Evolutionary conservation across 1,140 invertebrate species (phyloP).

Genomic region (Oryctes rhinoceros): DNA sequence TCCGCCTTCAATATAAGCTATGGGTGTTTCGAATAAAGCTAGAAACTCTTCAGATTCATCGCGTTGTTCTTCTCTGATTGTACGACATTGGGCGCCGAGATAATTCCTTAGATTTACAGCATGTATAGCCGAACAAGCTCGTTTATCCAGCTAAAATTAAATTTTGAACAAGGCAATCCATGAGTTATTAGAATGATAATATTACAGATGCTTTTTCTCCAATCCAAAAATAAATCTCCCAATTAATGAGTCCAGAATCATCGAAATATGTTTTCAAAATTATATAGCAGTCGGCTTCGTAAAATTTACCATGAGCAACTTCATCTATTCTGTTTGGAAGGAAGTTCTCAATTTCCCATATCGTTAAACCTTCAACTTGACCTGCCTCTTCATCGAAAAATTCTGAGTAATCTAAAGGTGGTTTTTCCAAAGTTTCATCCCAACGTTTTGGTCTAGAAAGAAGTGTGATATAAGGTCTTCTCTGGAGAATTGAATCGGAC

Average conservation of each 20-base stretch:
- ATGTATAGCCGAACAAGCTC: conserved; percentile 98
- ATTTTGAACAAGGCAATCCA: conserved; percentile 42
- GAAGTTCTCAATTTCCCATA: conserved; percentile 99
- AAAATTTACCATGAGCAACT: conserved; percentile 96
- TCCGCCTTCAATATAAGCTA: conserved; percentile 97
- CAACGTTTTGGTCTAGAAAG: conserved; percentile 80
- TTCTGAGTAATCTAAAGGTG: conserved; percentile 97
- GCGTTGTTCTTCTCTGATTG: conserved; percentile 95
- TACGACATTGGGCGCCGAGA: conserved; percentile 94
- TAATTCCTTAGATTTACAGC: conserved; percentile 97
- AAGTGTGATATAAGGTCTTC: conserved; percentile 30
- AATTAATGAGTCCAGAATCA: conserved; percentile 84
- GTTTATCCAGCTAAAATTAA: conserved; percentile 85
- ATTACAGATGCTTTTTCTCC: conserved; percentile 91
- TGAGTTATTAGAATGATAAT: neutral
- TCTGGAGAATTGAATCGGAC: conserved; percentile 46
- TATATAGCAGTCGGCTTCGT: conserved; percentile 99
- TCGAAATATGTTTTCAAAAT: conserved; percentile 92
- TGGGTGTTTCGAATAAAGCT: conserved; percentile 87
- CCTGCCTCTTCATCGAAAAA: conserved; percentile 99
- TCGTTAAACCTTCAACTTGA: conserved; percentile 84
- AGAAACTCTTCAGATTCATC: conserved; percentile 98
- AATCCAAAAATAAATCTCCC: conserved; percentile 99
- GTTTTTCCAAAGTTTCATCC: conserved; percentile 95
- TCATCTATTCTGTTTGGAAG: conserved; percentile 92